These are phyloP conservation scores for Perdita meconis DNA, from an alignment of 2,888 invertebrate genomes.

Conservation along the genomic window DNA sequence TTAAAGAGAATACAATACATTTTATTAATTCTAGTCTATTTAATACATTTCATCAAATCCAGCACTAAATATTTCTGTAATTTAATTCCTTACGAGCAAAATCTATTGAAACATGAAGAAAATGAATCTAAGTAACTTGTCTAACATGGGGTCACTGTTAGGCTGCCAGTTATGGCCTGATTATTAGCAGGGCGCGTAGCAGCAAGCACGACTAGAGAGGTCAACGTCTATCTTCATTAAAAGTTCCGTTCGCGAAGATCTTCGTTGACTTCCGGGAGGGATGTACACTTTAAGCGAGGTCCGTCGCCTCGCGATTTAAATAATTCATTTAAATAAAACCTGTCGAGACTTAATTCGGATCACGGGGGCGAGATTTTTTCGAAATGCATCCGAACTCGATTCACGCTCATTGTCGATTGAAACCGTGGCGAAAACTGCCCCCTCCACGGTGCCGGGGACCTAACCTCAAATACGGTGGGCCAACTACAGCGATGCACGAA, in stretches of 20 bases:
- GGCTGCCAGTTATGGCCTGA: slow-evolving; percentile 30
- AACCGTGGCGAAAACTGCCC: not conserved
- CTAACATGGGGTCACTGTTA: slow-evolving; percentile 21
- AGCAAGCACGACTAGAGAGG: slow-evolving; percentile 20
- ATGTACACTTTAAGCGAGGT: no score
- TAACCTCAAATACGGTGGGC: slow-evolving; percentile 6
- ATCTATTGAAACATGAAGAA: no score
- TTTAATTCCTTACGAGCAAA: no score
- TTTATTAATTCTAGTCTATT: no score
- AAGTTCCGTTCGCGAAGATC: not conserved
- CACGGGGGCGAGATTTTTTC: not conserved
- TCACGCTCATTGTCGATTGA: not conserved
- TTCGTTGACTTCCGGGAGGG: no score
- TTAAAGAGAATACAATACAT: no score
- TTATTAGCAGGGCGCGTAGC: slow-evolving; percentile 27
- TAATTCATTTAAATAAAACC: not conserved
- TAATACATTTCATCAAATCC: no score
- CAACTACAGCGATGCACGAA: not conserved
- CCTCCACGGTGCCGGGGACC: not conserved
- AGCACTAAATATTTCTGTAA: no score
- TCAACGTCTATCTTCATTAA: not conserved
- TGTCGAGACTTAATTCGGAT: not conserved
- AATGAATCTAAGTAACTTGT: slow-evolving; percentile 17
- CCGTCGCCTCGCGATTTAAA: not conserved
- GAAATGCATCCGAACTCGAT: not conserved